phyloP scores from a whole-genome alignment of 2,113 vertebrate genomes.

The Galbula dea region DNA sequence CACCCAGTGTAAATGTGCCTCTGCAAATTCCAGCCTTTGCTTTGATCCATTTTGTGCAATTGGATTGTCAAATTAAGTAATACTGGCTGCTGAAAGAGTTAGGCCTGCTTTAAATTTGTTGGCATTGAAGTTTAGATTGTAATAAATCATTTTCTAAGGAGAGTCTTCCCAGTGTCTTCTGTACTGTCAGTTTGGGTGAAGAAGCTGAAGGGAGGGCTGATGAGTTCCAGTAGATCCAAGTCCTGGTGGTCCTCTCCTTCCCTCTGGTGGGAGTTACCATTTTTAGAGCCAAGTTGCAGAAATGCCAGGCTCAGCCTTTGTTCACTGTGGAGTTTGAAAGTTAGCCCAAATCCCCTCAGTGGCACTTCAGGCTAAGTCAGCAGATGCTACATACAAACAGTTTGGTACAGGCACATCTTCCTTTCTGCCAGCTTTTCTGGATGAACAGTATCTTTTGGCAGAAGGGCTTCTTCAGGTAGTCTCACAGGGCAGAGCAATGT shows the following conservation, averaged over 20 bases:
- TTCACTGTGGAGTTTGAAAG: not conserved
- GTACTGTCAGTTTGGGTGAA: not conserved
- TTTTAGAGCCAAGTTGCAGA: not conserved
- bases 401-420: not conserved
- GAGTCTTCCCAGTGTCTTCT: not conserved
- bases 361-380: not conserved
- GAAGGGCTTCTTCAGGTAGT: not conserved
- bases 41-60: not conserved
- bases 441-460: not conserved
- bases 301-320: not conserved
- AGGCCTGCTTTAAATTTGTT: not conserved
- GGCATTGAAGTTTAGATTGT: not conserved
- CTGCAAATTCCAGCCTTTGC: not conserved
- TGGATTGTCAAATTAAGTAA: not conserved
- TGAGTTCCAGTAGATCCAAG: not conserved
- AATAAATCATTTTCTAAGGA: not conserved
- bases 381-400: not conserved
- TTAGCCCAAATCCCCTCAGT: not conserved
- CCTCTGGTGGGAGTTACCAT: not conserved
- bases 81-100: not conserved
- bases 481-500: accelerated
- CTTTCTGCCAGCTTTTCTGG: not conserved
- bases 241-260: not conserved
- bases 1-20: not conserved
- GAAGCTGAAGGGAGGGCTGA: not conserved